These are phyloP conservation scores for Lampris incognitus DNA, from an alignment of 2,113 vertebrate species.

Conservation along the genomic window DNA sequence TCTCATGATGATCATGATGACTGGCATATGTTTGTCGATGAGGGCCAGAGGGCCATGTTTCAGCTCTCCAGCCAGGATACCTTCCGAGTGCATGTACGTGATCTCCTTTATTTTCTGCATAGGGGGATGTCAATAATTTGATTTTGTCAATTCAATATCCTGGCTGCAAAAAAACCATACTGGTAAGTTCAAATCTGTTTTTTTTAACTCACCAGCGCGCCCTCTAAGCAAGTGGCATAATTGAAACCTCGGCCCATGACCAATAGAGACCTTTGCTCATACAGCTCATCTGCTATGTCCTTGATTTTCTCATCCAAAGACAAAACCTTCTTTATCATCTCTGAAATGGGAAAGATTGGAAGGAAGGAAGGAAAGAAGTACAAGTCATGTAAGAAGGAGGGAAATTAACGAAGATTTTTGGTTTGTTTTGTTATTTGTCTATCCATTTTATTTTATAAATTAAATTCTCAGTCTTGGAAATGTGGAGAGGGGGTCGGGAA, in stretches of 20 bases:
- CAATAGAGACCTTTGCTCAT: slow-evolving; percentile 90
- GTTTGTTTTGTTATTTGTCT: neutral
- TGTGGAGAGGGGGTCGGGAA: too few species aligned
- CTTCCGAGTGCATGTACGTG: slow-evolving; percentile 98
- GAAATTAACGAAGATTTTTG: neutral
- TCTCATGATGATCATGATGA: slow-evolving; percentile 97
- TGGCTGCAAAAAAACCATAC: too few species aligned
- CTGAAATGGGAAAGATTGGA: slow-evolving; percentile 53
- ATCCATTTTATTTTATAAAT: too few species aligned
- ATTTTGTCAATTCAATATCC: neutral
- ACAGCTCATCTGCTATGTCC: slow-evolving; percentile 89
- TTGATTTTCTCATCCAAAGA: slow-evolving; percentile 90
- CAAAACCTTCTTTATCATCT: slow-evolving; percentile 91
- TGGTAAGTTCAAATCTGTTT: neutral
- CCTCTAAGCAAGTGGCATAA: slow-evolving; percentile 96
- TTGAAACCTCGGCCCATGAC: slow-evolving; percentile 98
- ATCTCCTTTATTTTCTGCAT: slow-evolving; percentile 98
- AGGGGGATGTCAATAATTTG: neutral
- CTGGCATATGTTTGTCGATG: slow-evolving; percentile 94
- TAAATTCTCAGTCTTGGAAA: too few species aligned
- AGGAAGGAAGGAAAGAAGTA: neutral
- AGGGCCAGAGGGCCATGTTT: slow-evolving; percentile 95
- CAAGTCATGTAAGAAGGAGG: neutral
- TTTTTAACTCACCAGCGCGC: slow-evolving; percentile 89
- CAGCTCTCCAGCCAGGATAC: slow-evolving; percentile 95